These are phyloP conservation scores for Aradophagus sp. DNA, from an alignment of 1,140 invertebrate genomes.

Conservation along the genomic window DNA sequence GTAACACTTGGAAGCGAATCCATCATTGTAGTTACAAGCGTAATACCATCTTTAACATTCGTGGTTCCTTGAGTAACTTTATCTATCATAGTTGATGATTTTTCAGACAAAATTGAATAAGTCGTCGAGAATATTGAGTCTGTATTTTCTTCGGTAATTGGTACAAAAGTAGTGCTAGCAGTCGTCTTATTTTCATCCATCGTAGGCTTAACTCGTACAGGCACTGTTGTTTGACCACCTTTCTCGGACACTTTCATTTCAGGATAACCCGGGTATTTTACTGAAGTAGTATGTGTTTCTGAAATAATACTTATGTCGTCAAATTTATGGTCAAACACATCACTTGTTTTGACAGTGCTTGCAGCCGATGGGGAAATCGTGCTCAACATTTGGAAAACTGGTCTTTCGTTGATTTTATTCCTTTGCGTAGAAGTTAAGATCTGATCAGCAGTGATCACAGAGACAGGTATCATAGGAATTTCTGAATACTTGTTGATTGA, in stretches of 20 bases:
- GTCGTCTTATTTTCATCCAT: slow-evolving; percentile 10
- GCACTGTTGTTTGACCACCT: slow-evolving; percentile 1
- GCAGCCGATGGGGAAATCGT: slow-evolving; percentile 52
- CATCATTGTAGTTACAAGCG: not conserved
- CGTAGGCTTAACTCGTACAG: slow-evolving; percentile 8
- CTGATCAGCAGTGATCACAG: slow-evolving; percentile 66
- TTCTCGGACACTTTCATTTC: slow-evolving; percentile 44
- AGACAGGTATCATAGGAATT: slow-evolving; percentile 70
- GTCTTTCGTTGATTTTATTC: slow-evolving; percentile 49
- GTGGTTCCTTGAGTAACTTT: slow-evolving; percentile 6
- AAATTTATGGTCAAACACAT: slow-evolving; percentile 19
- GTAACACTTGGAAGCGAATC: slow-evolving; percentile 1
- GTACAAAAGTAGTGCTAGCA: slow-evolving; percentile 2
- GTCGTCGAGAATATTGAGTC: slow-evolving; percentile 26
- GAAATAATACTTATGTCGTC: slow-evolving; percentile 52
- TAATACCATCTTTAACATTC: slow-evolving; percentile 6
- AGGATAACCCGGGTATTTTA: slow-evolving; percentile 53
- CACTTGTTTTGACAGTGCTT: slow-evolving; percentile 3
- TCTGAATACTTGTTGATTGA: slow-evolving; percentile 55
- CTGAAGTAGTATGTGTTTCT: slow-evolving; percentile 55
- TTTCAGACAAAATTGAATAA: slow-evolving; percentile 9
- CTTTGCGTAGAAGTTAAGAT: slow-evolving; percentile 57
- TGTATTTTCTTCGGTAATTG: slow-evolving; percentile 14
- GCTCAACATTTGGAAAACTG: slow-evolving; percentile 62
- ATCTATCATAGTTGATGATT: slow-evolving; percentile 1